These are phyloP conservation scores for Rhagonycha fulva DNA, from an alignment of 2,888 invertebrate genomes.

Conservation along the genomic window DNA sequence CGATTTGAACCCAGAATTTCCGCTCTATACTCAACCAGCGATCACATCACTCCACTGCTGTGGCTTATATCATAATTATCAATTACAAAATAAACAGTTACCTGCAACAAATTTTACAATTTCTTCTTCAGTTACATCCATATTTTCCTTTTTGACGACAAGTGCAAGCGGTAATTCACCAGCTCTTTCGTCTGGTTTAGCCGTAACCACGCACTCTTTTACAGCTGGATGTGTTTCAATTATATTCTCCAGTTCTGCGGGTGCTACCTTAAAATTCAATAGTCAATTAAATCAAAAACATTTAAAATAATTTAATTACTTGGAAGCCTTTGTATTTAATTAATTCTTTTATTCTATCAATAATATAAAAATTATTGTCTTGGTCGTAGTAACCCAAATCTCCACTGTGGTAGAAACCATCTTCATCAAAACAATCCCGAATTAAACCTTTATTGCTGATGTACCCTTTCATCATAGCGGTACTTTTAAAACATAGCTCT, in stretches of 20 bases:
- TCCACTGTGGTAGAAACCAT: conserved; percentile 77
- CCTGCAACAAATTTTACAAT: conserved; percentile 53
- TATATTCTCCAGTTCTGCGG: conserved; percentile 81
- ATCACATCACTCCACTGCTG: too few species aligned
- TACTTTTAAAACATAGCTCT: conserved; percentile 79
- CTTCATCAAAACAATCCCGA: conserved; percentile 62
- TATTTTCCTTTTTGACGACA: conserved; percentile 64
- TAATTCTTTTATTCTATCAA: conserved; percentile 83
- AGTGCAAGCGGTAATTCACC: conserved; percentile 79
- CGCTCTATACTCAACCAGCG: too few species aligned
- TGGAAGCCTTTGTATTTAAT: conserved; percentile 86
- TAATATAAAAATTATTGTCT: conserved; percentile 75
- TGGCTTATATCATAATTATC: too few species aligned
- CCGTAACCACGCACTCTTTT: conserved; percentile 79
- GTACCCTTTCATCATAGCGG: conserved; percentile 70
- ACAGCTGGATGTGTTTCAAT: conserved; percentile 70
- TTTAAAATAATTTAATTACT: conserved; percentile 51
- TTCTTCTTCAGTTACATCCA: conserved; percentile 52
- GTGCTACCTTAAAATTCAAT: conserved; percentile 63
- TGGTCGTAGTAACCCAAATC: conserved; percentile 80
- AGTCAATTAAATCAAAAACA: background rate
- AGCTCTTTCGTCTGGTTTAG: conserved; percentile 67
- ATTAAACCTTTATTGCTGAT: conserved; percentile 68
- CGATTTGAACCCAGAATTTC: too few species aligned
- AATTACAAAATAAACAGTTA: background rate